Evolutionary conservation across 2,888 invertebrate species (phyloP), one percentile per base, ranked within the genome.

Genomic region (Quadriops clusia): DNA sequence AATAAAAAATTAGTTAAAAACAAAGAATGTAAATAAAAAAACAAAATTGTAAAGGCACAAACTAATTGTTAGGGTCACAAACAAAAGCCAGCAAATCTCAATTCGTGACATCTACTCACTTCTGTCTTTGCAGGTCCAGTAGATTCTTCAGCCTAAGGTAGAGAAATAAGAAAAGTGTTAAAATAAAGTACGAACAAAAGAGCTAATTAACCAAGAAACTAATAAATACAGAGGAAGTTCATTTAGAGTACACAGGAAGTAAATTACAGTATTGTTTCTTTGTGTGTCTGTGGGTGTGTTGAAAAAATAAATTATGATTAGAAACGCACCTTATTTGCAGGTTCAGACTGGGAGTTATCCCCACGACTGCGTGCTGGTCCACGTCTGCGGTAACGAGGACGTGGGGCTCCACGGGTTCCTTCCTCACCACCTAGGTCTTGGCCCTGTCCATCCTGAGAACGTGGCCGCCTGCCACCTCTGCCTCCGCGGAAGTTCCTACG

Each of bases 401-500:
- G 58, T 36, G 57, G 62, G 29, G 56, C 57, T 39, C 62, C 57
- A 35, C 57, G 57, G 34, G 53, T 51, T 38, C 57, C 60, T 37
- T 60, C 60, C 43, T 58, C 56, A 34, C 52, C 54, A 41, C 60
- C 62, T 42, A 62, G 60, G 41, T 58, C 61, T 28, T 53, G 54
- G 22, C 53, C 60, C 45, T 60, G 58, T 42, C 56, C 57, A 45
- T 69, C 69, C 51, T 68, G 65, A 43, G 67, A 68, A 41, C 66
- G 65, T 34, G 67, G 67, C 42, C 68, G 61, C 39, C 67, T 55
- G 34, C 60, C 59, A 30, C 68, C 73, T 42, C 74, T 67, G 44
- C 76, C 75, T 26, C 77, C 76, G 42, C 77, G 74, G 68, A 74
- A 77, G 57, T 81, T 80, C 39, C 58, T 51, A 49, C 77, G 78